Conservation (phyloP, 2,888 invertebrate genomes). For the Panopea generosa region DNA sequence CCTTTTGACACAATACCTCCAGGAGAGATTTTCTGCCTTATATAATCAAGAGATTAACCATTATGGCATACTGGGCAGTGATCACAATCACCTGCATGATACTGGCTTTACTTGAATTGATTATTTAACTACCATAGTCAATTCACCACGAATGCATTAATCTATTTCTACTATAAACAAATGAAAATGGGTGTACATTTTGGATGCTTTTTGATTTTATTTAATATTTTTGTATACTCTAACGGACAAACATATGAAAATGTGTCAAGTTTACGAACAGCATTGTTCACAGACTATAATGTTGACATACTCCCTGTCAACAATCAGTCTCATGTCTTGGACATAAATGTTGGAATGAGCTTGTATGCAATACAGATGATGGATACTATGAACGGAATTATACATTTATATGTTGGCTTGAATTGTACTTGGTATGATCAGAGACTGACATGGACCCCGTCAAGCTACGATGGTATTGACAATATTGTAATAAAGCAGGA, state of each 20-base stretch:
- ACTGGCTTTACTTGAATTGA: too few species aligned
- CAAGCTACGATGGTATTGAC: constrained; percentile 21
- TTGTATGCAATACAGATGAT: constrained; percentile 21
- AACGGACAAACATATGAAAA: constrained; percentile 26
- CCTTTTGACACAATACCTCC: too few species aligned
- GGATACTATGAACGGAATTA: constrained; percentile 24
- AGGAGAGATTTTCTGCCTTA: too few species aligned
- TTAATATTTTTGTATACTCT: too few species aligned
- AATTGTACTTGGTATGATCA: constrained; percentile 28
- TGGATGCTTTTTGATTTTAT: too few species aligned
- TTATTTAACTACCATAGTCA: too few species aligned
- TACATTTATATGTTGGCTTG: constrained; percentile 1
- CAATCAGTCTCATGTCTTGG: constrained; percentile 24
- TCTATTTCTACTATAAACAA: too few species aligned
- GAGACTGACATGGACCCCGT: constrained; percentile 25
- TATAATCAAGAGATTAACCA: too few species aligned
- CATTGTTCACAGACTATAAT: constrained; percentile 20
- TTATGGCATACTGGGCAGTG: too few species aligned
- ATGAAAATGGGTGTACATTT: too few species aligned
- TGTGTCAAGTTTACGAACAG: constrained; percentile 9
- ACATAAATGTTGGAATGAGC: constrained; percentile 15
- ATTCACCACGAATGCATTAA: too few species aligned
- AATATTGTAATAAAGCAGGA: constrained; percentile 12
- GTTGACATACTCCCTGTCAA: constrained; percentile 23
- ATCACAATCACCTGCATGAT: too few species aligned